Percentiles rank a stretch among this genome's conserved stretches.
These are phyloP conservation scores for Phalloptychus januarius DNA, from an alignment of 2,797 vertebrate genomes.

Conservation along the genomic window DNA sequence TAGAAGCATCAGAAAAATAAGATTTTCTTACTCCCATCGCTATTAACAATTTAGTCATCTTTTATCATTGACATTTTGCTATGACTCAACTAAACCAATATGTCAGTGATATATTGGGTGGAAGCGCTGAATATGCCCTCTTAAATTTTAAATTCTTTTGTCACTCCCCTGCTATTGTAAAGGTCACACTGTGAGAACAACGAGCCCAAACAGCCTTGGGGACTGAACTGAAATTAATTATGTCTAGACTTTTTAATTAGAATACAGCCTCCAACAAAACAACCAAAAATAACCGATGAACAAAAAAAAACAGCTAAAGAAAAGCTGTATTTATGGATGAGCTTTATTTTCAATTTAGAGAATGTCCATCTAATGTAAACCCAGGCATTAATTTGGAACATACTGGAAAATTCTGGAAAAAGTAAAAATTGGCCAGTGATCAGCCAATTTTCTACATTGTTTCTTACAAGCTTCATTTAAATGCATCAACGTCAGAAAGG, in stretches of 20 bases:
- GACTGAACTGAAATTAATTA: conserved; percentile 12
- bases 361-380: neutral
- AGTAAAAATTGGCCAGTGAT: neutral
- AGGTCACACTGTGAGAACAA: conserved; percentile 12
- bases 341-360: neutral
- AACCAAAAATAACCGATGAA: neutral
- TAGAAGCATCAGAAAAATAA: neutral
- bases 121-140: neutral
- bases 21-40: neutral
- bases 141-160: conserved; percentile 13
- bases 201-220: conserved; percentile 23
- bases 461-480: conserved; percentile 11
- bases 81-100: conserved; percentile 20
- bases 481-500: conserved; percentile 14
- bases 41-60: conserved; percentile 33
- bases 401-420: neutral
- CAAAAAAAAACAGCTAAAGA: neutral
- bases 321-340: neutral
- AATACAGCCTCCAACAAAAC: conserved; percentile 28
- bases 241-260: conserved; percentile 29
- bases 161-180: conserved; percentile 2
- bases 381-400: neutral
- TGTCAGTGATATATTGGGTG: neutral
- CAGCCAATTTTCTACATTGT: neutral
- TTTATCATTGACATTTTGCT: conserved; percentile 15